phyloP scores from a whole-genome alignment of 2,113 vertebrate species.

The Solea solea region DNA sequence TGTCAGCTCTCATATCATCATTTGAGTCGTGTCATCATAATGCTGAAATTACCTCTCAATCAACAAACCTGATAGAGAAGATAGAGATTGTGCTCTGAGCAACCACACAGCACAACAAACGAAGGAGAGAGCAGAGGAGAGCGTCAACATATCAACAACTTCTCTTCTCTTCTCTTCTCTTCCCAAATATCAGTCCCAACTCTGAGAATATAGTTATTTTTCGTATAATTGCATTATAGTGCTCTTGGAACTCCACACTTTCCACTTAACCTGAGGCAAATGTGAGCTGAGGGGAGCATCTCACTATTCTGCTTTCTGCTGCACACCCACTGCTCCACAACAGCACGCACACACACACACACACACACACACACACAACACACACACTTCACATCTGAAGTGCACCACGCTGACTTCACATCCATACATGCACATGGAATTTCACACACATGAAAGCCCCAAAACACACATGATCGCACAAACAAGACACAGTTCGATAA shows the following conservation, averaged over 20 bases:
- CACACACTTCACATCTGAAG: background rate
- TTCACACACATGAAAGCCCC: background rate
- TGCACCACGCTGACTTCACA: background rate
- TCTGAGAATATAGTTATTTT: background rate
- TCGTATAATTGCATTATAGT: background rate
- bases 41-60: conserved; percentile 73
- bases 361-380: too few relatives aligned
- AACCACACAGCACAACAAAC: conserved; percentile 51
- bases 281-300: conserved; percentile 14
- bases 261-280: conserved; percentile 42
- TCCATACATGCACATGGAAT: background rate
- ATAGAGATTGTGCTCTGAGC: conserved; percentile 66
- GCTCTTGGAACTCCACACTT: conserved; percentile 28
- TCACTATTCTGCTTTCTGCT: background rate
- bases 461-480: conserved; percentile 36
- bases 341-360: background rate
- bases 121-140: conserved; percentile 18
- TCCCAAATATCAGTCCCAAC: background rate
- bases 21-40: conserved; percentile 57
- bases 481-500: conserved; percentile 1
- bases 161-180: background rate
- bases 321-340: conserved; percentile 13
- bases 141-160: conserved; percentile 28
- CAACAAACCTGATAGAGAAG: conserved; percentile 55
- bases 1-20: conserved; percentile 58